Base-by-base conservation (phyloP, 1,140 invertebrate genomes). In the Plectrocnemia conspersa region DNA sequence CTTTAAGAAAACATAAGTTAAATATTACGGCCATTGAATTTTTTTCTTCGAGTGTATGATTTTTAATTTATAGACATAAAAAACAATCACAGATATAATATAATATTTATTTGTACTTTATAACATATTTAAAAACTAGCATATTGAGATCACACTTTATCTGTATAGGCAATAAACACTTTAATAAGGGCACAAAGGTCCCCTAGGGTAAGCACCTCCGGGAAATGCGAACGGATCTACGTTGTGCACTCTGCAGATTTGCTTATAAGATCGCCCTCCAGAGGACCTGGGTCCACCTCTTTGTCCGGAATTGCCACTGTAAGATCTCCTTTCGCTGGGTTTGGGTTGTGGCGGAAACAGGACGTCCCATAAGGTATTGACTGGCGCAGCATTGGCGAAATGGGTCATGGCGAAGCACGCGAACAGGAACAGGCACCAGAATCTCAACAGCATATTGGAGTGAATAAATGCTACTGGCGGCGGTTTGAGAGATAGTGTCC, bases 211-310 rank as follows among this genome's bases (percentile, higher is more conserved):
- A 7, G 52, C 52, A 33, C 40, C 58, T 52, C 59, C 59, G 10
- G 36, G 45, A 16, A 52, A 45, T 6, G 55, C 54, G 47, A 47
- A 61, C 1, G 72, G 63, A 44, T 74, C 69, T 2, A 72, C 68
- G 41, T 64, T 73, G 52, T 72, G 68, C 19, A 71, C 68, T 45
- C 70, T 70, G 62, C 74, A 76, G 25, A 76, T 69, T 9, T 74
- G 69, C 63, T 74, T 74, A 45, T 63, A 76, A 0, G 68, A 65
- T 40, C 69, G 70, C 10, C 68, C 72, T 3, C 53, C 54, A 3
- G 56, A 58, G 47, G 70, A 65, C 13, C 69, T 64, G 11, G 61
- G 59, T 4, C 70, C 65, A 16, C 64, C 58, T 15, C 36, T 27
- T 38, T 58, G 63, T 40, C 66, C 64, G 0, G 57, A 64, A 23